Evolutionary conservation across 1,140 invertebrate genomes (phyloP).

Genomic region (Epicauta chinensis): DNA sequence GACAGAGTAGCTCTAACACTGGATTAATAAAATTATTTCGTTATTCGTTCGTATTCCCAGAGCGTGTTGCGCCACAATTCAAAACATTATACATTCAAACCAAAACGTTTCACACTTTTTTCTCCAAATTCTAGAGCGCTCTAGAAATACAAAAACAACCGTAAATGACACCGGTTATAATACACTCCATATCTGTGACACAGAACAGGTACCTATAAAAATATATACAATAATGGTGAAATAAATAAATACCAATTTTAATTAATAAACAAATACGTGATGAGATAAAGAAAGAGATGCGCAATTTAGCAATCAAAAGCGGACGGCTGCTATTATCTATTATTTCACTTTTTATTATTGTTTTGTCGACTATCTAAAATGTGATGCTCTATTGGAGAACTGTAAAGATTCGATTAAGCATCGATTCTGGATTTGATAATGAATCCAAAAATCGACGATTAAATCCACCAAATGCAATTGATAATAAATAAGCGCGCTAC

Average conservation of each 20-base stretch:
- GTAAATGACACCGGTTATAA: conserved; percentile 31
- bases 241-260: background rate
- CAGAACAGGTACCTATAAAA: conserved; percentile 41
- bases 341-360: background rate
- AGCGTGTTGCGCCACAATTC: too few relatives aligned
- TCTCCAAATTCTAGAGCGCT: background rate
- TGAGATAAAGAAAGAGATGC: conserved; percentile 10
- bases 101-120: conserved; percentile 10
- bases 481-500: conserved; percentile 13
- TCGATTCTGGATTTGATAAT: background rate
- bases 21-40: conserved; percentile 22
- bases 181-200: conserved; percentile 33
- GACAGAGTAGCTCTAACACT: conserved; percentile 37
- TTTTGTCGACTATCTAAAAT: conserved; percentile 5
- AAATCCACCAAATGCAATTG: too few relatives aligned
- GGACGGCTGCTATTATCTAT: conserved; percentile 20
- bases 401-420: too few relatives aligned
- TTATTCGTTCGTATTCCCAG: conserved; percentile 17
- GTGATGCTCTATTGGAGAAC: too few relatives aligned
- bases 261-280: background rate
- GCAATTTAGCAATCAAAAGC: background rate
- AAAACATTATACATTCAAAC: conserved; percentile 8
- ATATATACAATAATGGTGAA: conserved; percentile 6
- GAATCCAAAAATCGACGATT: too few relatives aligned
- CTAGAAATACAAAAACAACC: conserved; percentile 19